These are phyloP conservation scores for Ormyrus labotus DNA, from an alignment of 2,888 invertebrate genomes.

Conservation along the genomic window DNA sequence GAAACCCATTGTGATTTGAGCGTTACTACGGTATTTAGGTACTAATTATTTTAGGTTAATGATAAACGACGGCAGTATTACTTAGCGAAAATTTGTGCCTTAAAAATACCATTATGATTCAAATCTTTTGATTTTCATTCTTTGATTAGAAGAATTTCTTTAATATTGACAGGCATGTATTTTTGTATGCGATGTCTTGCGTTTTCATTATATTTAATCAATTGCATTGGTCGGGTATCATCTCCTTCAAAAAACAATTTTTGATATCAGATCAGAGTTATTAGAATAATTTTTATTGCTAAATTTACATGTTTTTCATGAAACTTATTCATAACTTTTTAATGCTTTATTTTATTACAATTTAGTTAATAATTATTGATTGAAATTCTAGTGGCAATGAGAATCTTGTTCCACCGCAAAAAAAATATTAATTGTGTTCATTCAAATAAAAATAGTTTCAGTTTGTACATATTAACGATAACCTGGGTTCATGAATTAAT, in stretches of 20 bases:
- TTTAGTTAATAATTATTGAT: background rate
- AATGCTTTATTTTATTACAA: conserved; percentile 23
- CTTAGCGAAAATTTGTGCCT: conserved; percentile 56
- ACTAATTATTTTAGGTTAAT: conserved; percentile 35
- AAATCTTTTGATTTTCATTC: background rate
- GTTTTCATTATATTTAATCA: conserved; percentile 17
- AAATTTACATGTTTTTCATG: conserved; percentile 16
- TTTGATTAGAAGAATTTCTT: conserved; percentile 17
- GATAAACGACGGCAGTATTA: conserved; percentile 54
- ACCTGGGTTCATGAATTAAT: too few relatives aligned
- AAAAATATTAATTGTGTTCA: too few relatives aligned
- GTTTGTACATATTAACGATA: too few relatives aligned
- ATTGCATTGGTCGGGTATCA: conserved; percentile 10
- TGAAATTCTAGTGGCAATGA: too few relatives aligned
- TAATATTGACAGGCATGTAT: background rate
- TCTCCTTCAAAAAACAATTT: conserved; percentile 12
- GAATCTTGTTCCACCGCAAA: too few relatives aligned
- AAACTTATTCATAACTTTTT: background rate
- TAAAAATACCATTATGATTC: conserved; percentile 35
- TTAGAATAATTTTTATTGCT: conserved; percentile 29
- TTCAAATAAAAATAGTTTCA: too few relatives aligned
- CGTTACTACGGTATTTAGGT: conserved; percentile 38
- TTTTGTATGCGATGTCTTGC: conserved; percentile 17
- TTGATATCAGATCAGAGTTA: conserved; percentile 28
- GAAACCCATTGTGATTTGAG: conserved; percentile 32